Evolutionary conservation across 2,888 invertebrate species (phyloP).

Genomic region (Ferrisia virgata): DNA sequence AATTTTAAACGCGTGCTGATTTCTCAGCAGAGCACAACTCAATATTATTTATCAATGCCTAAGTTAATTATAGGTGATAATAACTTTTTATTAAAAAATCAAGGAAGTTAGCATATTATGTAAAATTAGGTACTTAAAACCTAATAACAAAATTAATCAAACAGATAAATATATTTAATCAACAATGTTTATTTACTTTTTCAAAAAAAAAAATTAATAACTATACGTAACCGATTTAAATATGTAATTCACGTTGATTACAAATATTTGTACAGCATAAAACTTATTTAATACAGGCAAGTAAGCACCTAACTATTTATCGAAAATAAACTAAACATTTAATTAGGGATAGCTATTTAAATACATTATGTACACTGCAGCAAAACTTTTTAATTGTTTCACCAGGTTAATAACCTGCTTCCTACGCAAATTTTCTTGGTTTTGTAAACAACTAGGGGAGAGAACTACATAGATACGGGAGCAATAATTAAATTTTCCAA

Average conservation of each 20-base stretch:
- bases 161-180: neutral
- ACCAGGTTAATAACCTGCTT: neutral
- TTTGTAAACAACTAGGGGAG: neutral
- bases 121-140: neutral
- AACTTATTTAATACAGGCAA: no score
- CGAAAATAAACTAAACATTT: no score
- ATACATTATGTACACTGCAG: no score
- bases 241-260: neutral
- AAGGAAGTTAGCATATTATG: neutral
- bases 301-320: no score
- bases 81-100: neutral
- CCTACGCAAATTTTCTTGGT: neutral
- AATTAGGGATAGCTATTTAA: no score
- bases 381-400: neutral
- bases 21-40: neutral
- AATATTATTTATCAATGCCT: neutral
- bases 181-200: neutral
- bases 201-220: neutral
- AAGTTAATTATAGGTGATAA: neutral
- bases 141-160: neutral
- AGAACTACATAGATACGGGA: no score
- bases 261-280: neutral
- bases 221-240: no score
- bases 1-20: neutral
- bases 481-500: no score